Evolutionary conservation across 2,888 invertebrate genomes (phyloP).

Genomic region (Spatulosminthurus flaviceps): DNA sequence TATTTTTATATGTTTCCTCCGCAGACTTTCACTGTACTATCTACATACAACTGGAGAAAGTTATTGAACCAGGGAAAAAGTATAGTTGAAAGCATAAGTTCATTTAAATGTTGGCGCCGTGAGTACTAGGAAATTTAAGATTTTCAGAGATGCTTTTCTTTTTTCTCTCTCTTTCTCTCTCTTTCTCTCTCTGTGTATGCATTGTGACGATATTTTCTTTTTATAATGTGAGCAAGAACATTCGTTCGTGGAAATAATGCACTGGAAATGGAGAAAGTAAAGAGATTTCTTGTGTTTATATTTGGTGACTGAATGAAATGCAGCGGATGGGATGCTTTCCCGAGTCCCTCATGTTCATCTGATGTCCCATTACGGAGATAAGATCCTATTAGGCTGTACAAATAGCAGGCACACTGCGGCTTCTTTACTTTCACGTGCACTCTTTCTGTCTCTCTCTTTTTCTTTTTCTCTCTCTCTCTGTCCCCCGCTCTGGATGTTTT

Average conservation of each 20-base stretch:
- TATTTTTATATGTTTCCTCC: too few relatives aligned
- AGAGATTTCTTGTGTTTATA: slow-evolving; percentile 18
- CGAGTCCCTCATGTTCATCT: background rate
- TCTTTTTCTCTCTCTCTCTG: background rate
- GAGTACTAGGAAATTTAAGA: too few relatives aligned
- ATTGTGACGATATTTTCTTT: too few relatives aligned
- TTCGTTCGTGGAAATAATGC: background rate
- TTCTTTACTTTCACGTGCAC: background rate
- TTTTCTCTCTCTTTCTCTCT: too few relatives aligned
- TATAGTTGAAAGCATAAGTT: too few relatives aligned
- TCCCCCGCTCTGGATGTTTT: slow-evolving; percentile 5
- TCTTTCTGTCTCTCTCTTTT: too few relatives aligned
- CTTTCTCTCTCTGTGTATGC: too few relatives aligned
- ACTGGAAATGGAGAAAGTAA: background rate
- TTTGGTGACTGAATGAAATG: background rate
- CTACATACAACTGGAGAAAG: too few relatives aligned
- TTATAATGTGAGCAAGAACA: background rate
- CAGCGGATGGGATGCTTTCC: background rate
- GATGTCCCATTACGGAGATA: slow-evolving; percentile 42
- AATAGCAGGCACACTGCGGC: slow-evolving; percentile 23
- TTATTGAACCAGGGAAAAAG: too few relatives aligned
- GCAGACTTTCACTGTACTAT: too few relatives aligned
- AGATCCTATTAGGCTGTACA: slow-evolving; percentile 45
- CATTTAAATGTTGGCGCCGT: too few relatives aligned
- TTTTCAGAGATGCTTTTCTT: background rate